A percentile compares a stretch with the other conserved stretches of the same genome.
phyloP scores from a whole-genome alignment of 2,113 vertebrate genomes.

The Petroica traversi region DNA sequence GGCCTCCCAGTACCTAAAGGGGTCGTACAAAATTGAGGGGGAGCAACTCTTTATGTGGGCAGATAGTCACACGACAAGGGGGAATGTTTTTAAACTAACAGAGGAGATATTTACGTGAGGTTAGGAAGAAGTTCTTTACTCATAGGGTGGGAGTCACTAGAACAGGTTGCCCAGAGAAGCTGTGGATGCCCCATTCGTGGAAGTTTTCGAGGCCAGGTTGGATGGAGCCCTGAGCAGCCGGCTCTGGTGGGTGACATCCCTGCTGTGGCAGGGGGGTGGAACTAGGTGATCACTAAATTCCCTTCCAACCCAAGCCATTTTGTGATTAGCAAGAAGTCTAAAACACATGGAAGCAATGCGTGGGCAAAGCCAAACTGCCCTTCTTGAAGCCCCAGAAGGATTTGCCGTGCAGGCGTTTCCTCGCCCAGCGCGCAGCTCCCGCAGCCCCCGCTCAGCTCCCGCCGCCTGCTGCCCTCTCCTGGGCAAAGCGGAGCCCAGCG shows the following conservation, averaged over 20 bases:
- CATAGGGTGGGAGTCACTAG: no score
- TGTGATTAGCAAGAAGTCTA: neutral
- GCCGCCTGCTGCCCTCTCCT: conserved; percentile 20
- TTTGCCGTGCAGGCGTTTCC: accelerated
- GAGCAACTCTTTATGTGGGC: neutral
- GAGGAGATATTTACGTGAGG: neutral
- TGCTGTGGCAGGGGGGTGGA: neutral
- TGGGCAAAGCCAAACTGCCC: no score
- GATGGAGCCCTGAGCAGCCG: neutral
- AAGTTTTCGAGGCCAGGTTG: neutral
- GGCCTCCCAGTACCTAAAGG: neutral
- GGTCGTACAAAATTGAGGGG: neutral
- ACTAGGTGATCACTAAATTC: neutral
- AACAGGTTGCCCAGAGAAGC: neutral
- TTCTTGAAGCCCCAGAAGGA: accelerated
- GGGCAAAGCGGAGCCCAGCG: neutral
- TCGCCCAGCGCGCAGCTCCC: accelerated
- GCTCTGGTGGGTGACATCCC: neutral
- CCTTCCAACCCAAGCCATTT: neutral
- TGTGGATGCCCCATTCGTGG: neutral
- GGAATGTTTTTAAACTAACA: neutral
- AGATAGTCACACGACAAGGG: neutral
- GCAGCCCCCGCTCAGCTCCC: neutral
- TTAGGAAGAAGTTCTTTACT: neutral
- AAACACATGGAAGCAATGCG: neutral